Evolutionary conservation across 2,888 invertebrate genomes (phyloP).

Genomic region (Dryobotodes eremita): DNA sequence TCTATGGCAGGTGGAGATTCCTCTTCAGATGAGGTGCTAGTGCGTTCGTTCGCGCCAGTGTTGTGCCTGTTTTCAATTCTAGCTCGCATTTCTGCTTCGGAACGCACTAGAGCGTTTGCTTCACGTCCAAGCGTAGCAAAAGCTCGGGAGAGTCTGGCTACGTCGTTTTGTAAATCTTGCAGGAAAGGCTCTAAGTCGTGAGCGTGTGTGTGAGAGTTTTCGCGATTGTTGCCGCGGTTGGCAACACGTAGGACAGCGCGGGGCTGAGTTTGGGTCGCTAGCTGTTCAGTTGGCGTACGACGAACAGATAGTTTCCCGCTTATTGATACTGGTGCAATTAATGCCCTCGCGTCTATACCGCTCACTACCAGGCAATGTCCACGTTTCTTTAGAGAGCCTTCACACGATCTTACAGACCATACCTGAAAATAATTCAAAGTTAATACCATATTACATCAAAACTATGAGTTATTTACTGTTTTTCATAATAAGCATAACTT

Average conservation of each 20-base stretch:
- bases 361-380: slow-evolving; percentile 82
- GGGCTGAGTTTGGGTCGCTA: slow-evolving; percentile 78
- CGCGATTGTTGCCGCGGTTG: slow-evolving; percentile 76
- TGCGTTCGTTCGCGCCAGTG: slow-evolving; percentile 54
- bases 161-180: slow-evolving; percentile 83
- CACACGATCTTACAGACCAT: slow-evolving; percentile 87
- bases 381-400: slow-evolving; percentile 86
- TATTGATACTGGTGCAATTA: slow-evolving; percentile 77
- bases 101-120: slow-evolving; percentile 77
- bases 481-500: neutral
- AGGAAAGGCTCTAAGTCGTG: slow-evolving; percentile 80
- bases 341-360: slow-evolving; percentile 80
- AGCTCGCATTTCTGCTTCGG: slow-evolving; percentile 78
- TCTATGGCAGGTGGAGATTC: slow-evolving; percentile 58
- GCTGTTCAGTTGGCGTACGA: slow-evolving; percentile 80
- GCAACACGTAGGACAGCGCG: slow-evolving; percentile 86
- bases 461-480: neutral
- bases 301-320: slow-evolving; percentile 82
- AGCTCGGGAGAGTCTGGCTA: slow-evolving; percentile 81
- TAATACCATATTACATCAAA: neutral
- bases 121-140: slow-evolving; percentile 83
- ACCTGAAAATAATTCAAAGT: slow-evolving; percentile 73
- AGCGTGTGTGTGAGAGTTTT: slow-evolving; percentile 60
- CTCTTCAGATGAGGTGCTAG: slow-evolving; percentile 48
- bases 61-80: slow-evolving; percentile 70